Evolutionary conservation across 1,140 invertebrate genomes (phyloP), one percentile per base, ranked within the genome.

Genomic region (Hylaeus volcanicus): DNA sequence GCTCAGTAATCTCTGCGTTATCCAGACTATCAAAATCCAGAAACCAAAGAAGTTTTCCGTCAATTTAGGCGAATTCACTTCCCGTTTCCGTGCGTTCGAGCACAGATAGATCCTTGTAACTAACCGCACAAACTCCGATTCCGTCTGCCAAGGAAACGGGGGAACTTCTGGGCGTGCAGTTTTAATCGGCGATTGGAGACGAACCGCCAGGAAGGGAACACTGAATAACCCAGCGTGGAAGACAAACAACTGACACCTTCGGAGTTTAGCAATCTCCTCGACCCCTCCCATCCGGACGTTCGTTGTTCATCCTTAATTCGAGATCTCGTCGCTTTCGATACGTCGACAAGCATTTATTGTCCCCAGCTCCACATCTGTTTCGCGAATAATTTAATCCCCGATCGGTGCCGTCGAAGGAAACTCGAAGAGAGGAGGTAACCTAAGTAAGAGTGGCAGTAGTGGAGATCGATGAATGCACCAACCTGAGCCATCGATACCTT

Each of bases 161-260:
- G 15, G 14, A 74, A 65, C 58, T 65, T 79, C 26, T 41, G 14
- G 9, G 37, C 26, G 41, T 14, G 51, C 53, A 74, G 70, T 79
- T 79, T 73, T 79, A 79, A 79, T 63, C 51, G 61, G 37, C 9
- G 12, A 39, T 74, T 48, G 77, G 63, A 48, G 61, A 55, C 45
- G n/a, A 37, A 79, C 26, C 43, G 41, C 45, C 68, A 58, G 66
- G 5, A 12, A 61, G 15, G 56, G 39, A 45, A 78, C 71, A 60
- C 61, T 15, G 68, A 78, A 78, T 68, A 69, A 53, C 55, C 37
- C 37, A 14, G 45, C 48, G 37, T 43, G 51, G 66, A 78, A 78
- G 68, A 78, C 75, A 78, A 78, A 78, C 66, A 71, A 60, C 75
- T 53, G 68, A 12, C 43, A 53, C 58, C 56, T 78, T 63, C 41